phyloP scores from a whole-genome alignment of 2,888 invertebrate species.

The Lypha dubia region DNA sequence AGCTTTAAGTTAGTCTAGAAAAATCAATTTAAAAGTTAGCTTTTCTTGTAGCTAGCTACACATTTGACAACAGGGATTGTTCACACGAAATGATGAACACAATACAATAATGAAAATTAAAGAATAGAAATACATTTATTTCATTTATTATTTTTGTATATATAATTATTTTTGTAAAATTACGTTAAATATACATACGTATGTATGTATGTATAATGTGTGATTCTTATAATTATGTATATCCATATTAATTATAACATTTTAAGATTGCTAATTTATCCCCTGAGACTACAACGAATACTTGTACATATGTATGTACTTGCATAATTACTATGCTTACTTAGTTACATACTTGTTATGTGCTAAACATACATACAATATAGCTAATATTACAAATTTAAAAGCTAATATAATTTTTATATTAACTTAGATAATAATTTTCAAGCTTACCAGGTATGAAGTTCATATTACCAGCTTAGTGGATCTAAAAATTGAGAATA shows the following conservation, averaged over 20 bases:
- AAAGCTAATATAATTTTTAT: neutral
- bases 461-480: neutral
- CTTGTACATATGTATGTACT: conserved; percentile 5
- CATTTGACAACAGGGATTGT: no score
- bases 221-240: neutral
- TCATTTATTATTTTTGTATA: no score
- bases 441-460: no score
- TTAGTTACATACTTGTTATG: neutral
- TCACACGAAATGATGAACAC: no score
- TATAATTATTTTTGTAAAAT: neutral
- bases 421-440: neutral
- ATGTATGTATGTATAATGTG: no score
- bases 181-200: no score
- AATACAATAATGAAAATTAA: no score
- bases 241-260: conserved; percentile 6
- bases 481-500: no score
- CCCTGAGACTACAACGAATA: conserved; percentile 52
- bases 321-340: neutral
- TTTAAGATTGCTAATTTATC: conserved; percentile 6
- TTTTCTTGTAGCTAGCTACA: no score
- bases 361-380: neutral
- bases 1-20: no score
- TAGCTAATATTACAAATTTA: neutral
- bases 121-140: no score
- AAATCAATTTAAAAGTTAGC: no score